Evolutionary conservation across 2,113 vertebrate genomes (phyloP).

Genomic region (Chlorocebus sabaeus): DNA sequence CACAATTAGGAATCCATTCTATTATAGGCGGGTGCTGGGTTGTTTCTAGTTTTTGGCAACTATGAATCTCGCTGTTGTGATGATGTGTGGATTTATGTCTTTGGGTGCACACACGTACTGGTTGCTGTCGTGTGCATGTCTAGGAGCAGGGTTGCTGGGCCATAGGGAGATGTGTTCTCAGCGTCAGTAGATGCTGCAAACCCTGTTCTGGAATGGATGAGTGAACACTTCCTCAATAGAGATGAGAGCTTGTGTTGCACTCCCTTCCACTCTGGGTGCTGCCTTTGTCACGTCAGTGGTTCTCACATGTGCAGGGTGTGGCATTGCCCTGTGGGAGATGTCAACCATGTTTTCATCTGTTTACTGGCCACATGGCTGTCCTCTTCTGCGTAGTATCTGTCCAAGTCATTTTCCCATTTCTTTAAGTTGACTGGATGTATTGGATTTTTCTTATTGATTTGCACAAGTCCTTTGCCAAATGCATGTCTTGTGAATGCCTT

Average conservation of each 20-base stretch:
- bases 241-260: not conserved
- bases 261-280: not conserved
- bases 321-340: rapidly evolving
- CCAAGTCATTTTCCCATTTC: not conserved
- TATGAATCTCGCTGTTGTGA: not conserved
- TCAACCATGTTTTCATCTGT: not conserved
- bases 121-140: not conserved
- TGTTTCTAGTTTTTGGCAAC: not conserved
- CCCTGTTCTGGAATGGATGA: not conserved
- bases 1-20: not conserved
- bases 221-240: not conserved
- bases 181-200: not conserved
- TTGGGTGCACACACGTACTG: rapidly evolving
- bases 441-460: not conserved
- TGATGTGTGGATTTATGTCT: not conserved
- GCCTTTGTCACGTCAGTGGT: not conserved
- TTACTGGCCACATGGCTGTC: not conserved
- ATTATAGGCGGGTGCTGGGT: not conserved
- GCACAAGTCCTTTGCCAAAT: not conserved
- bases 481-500: not conserved
- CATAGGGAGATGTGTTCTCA: not conserved
- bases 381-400: not conserved
- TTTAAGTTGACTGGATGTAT: not conserved
- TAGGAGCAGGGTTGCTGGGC: not conserved
- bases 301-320: not conserved